Evolutionary conservation across 1,140 invertebrate species (phyloP), one percentile per base, ranked within the genome.

Genomic region (Nixonia krombeini): DNA sequence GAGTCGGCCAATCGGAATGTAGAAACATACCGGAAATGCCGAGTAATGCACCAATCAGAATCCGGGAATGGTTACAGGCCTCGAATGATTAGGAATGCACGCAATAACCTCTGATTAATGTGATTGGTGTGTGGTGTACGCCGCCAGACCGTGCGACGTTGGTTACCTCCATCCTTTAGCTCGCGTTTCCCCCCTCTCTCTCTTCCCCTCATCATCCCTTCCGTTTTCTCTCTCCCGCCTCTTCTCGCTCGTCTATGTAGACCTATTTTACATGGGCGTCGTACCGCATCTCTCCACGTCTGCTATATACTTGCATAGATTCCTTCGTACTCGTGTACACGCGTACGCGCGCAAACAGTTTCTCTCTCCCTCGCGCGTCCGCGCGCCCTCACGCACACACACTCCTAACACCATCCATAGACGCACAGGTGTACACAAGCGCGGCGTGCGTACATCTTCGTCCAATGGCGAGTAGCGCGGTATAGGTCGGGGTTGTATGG

Each of bases 101-200:
- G 83, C 83, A 85, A 85, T 85, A 85, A 85, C 82, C 83, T 84
- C 83, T 85, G 83, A 85, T 85, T 85, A 85, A 85, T 85, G 82
- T 84, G 82, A 85, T 84, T 81, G 82, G 81, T 81, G 78, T 80
- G 75, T 78, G 76, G 73, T 62, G 55, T 57, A 62, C 29, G 46
- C 56, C 13, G 40, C 29, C 37, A 28, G 8, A 42, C n/a, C 40
- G 58, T 63, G 58, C 51, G 64, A 63, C 68, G 67, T 65, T 71
- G 64, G 62, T 59, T 33, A 50, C 50, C 73, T 76, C 72, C 69
- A 70, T 82, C 80, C 76, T 81, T 81, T 76, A 62, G 77, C 73
- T 81, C 73, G 72, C 74, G 40, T 72, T 61, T 67, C 15, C 64
- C n/a, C 67, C 53, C 68, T 72, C 72, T 70, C 72, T 67, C 74